Conservation (phyloP, 2,797 vertebrate species). For the Helicolenus hilgendorfi region DNA sequence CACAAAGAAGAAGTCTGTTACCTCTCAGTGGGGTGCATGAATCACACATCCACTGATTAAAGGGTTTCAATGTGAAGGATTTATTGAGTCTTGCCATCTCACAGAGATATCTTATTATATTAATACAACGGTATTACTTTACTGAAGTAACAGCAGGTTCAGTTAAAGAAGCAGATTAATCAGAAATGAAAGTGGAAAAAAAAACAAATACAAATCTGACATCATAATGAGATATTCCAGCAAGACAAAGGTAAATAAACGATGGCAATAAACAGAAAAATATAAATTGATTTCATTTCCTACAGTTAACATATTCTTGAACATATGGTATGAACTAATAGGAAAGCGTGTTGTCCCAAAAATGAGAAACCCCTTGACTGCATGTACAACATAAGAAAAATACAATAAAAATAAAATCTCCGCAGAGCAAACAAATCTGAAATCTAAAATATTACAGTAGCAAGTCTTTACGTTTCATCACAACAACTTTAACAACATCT, state of each 20-base stretch:
- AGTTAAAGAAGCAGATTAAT: conserved; percentile 35
- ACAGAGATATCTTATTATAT: conserved; percentile 82
- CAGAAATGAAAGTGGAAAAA: conserved; percentile 30
- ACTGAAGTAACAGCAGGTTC: conserved; percentile 60
- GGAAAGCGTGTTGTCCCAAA: neutral
- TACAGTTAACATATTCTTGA: neutral
- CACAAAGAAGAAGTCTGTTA: neutral
- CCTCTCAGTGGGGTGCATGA: neutral
- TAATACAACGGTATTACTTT: conserved; percentile 89
- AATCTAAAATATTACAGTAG: neutral
- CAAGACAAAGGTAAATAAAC: neutral
- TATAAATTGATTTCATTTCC: neutral
- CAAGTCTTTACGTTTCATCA: neutral
- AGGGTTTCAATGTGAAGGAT: conserved; percentile 88
- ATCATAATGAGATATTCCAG: conserved; percentile 46
- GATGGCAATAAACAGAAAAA: neutral
- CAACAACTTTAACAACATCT: neutral
- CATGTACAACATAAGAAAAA: neutral
- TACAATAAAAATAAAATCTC: neutral
- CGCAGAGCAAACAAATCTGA: neutral
- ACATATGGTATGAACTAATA: neutral
- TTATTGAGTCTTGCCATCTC: conserved; percentile 86
- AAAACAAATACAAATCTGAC: conserved; percentile 32
- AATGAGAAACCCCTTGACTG: neutral
- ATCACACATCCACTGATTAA: conserved; percentile 13